Conservation (phyloP, 2,888 invertebrate species). For the Malthinus flaveolus region DNA sequence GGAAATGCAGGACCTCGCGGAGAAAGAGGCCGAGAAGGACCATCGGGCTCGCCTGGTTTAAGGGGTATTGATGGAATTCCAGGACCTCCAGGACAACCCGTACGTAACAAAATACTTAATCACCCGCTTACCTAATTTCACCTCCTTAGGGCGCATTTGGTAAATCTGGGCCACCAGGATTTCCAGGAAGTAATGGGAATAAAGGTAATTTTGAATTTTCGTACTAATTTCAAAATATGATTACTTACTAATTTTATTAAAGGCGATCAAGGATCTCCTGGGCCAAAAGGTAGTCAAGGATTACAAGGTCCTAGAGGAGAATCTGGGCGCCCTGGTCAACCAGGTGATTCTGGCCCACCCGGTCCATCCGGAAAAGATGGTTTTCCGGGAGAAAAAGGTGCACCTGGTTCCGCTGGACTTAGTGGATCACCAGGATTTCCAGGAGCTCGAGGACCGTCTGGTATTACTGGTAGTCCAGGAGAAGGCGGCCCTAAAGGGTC, state of each 20-base stretch:
- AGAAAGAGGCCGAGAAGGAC: conserved; percentile 83
- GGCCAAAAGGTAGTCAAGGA: conserved; percentile 81
- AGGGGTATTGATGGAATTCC: conserved; percentile 79
- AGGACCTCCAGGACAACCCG: conserved; percentile 76
- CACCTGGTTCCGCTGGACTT: conserved; percentile 70
- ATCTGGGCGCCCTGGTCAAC: conserved; percentile 75
- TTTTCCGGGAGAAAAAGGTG: conserved; percentile 78
- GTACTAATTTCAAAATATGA: background rate
- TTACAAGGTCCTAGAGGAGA: conserved; percentile 82
- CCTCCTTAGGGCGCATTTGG: conserved; percentile 71
- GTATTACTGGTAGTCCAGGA: conserved; percentile 73
- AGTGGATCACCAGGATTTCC: conserved; percentile 82
- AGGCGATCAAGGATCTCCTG: conserved; percentile 71
- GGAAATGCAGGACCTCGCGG: conserved; percentile 80
- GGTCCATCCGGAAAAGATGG: conserved; percentile 83
- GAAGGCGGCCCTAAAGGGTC: conserved; percentile 75
- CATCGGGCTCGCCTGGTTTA: conserved; percentile 75
- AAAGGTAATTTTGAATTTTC: conserved; percentile 57
- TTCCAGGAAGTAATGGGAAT: conserved; percentile 78
- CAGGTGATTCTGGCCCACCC: conserved; percentile 75
- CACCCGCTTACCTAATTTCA: conserved; percentile 5
- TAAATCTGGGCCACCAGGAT: conserved; percentile 83
- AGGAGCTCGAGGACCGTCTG: conserved; percentile 78
- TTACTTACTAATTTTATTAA: background rate
- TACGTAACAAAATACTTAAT: conserved; percentile 47